Percentiles rank a stretch among this genome's conserved stretches.
These are phyloP conservation scores for Pholis gunnellus DNA, from an alignment of 2,113 vertebrate species.

Conservation along the genomic window DNA sequence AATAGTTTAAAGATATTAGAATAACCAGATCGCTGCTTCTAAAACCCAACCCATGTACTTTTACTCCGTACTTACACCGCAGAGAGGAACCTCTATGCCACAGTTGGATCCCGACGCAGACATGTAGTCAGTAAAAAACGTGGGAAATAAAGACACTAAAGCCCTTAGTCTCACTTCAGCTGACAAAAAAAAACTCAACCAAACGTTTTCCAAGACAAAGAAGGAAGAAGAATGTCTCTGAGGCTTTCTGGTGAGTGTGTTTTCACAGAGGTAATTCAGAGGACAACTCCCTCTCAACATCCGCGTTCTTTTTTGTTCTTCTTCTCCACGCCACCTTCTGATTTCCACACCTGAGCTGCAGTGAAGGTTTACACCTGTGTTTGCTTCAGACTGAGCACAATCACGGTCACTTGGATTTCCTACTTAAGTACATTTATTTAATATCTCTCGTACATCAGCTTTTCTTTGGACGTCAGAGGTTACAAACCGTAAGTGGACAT, in stretches of 20 bases:
- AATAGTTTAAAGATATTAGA: neutral
- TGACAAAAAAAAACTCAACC: slow-evolving; percentile 57
- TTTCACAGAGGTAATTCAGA: slow-evolving; percentile 68
- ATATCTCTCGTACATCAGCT: slow-evolving; percentile 10
- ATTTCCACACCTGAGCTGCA: slow-evolving; percentile 27
- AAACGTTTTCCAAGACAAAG: slow-evolving; percentile 70
- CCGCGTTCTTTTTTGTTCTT: neutral
- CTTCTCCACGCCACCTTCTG: slow-evolving; percentile 1
- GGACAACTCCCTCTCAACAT: slow-evolving; percentile 65
- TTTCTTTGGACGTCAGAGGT: neutral
- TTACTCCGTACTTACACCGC: neutral
- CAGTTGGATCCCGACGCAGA: slow-evolving; percentile 40
- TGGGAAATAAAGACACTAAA: slow-evolving; percentile 67
- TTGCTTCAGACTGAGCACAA: neutral
- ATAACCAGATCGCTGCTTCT: neutral
- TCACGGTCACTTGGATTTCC: slow-evolving; percentile 6
- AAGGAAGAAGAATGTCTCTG: slow-evolving; percentile 67
- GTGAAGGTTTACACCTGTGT: slow-evolving; percentile 17
- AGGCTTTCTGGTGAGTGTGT: slow-evolving; percentile 57
- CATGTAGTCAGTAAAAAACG: slow-evolving; percentile 56
- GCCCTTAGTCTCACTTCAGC: slow-evolving; percentile 54
- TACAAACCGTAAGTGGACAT: neutral
- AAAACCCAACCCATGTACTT: neutral
- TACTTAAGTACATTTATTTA: neutral
- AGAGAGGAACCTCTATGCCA: neutral